A percentile compares a stretch with the other conserved stretches of the same genome.
Conservation (phyloP, 1,140 invertebrate species). For the Frieseomelitta varia region DNA sequence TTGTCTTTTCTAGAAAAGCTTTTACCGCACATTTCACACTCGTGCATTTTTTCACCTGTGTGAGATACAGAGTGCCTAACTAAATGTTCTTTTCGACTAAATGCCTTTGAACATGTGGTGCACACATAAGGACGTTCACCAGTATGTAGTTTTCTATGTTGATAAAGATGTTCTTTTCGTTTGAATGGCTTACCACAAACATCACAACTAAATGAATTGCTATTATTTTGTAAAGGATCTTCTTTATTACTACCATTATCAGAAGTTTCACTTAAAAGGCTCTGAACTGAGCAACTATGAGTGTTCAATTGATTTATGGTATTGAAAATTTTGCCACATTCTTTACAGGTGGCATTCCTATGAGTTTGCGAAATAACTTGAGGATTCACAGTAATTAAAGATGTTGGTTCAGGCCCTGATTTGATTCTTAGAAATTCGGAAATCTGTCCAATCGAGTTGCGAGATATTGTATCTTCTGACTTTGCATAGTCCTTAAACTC, state of each 20-base stretch:
- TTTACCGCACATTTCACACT: constrained; percentile 90
- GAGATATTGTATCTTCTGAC: constrained; percentile 73
- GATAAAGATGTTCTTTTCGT: constrained; percentile 85
- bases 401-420: constrained; percentile 73
- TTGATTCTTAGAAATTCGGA: constrained; percentile 79
- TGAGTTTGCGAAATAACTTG: constrained; percentile 75
- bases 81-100: constrained; percentile 88
- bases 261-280: constrained; percentile 70
- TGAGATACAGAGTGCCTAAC: constrained; percentile 89
- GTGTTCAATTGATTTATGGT: constrained; percentile 71
- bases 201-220: constrained; percentile 82
- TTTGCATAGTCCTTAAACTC: constrained; percentile 77
- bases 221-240: constrained; percentile 65
- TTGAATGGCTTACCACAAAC: constrained; percentile 84
- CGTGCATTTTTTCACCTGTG: constrained; percentile 88
- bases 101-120: constrained; percentile 87
- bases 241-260: constrained; percentile 69
- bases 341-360: constrained; percentile 77
- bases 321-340: constrained; percentile 77
- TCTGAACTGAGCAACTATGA: constrained; percentile 73
- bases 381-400: constrained; percentile 78
- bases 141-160: constrained; percentile 88
- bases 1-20: constrained; percentile 90
- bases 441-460: constrained; percentile 78
- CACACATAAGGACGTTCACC: constrained; percentile 90